Base-by-base conservation (phyloP, 2,888 invertebrate species). In the Dastarcus helophoroides region DNA sequence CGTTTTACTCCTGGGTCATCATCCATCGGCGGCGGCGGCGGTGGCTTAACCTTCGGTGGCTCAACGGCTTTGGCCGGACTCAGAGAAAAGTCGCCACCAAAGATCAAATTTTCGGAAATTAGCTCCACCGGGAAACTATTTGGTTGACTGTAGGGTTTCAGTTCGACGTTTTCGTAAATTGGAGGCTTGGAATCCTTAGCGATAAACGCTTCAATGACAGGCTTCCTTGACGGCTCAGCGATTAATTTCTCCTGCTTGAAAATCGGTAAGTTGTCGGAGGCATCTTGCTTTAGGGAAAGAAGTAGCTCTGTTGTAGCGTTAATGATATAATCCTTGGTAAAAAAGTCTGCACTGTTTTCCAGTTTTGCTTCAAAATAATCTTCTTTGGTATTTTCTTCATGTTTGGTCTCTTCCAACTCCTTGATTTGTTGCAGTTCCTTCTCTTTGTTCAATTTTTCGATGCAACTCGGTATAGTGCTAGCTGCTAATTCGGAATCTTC, bases 1-100 rank as follows among this genome's bases (percentile, higher is more conserved):
- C 83, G 73, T 47, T 78, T 77, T 40, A 82, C 68, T 40, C 81
- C 68, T 4, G 30, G 29, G n/a, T 22, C 26, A 10, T 39, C 37
- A 29, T 63, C 64, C 30, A 67, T 66, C 0, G 83, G 83, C 2
- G 82, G 82, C 7, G 86, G 86, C 2, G 86, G 86, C 14, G 86
- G 88, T 76, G n/a, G 51, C 50, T 85, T 85, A 52, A 84, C 84
- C 50, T 47, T 47, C 4, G 53, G 53, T 1, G 53, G 53, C 39
- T 48, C 45, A 16, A 50, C 35, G 31, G 37, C 41, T 24, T 34
- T 43, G 5, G 43, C 36, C 6, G 48, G 42, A 8, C 41, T 36
- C 15, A 47, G 31, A 4, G 48, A 43, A 37, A 71, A 71, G 35
- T 67, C 64, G 40, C 65, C 65, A 55, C 65, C 66, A 38, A 68